Base-by-base conservation (phyloP, 2,113 vertebrate genomes). In the Myiopsitta monachus region DNA sequence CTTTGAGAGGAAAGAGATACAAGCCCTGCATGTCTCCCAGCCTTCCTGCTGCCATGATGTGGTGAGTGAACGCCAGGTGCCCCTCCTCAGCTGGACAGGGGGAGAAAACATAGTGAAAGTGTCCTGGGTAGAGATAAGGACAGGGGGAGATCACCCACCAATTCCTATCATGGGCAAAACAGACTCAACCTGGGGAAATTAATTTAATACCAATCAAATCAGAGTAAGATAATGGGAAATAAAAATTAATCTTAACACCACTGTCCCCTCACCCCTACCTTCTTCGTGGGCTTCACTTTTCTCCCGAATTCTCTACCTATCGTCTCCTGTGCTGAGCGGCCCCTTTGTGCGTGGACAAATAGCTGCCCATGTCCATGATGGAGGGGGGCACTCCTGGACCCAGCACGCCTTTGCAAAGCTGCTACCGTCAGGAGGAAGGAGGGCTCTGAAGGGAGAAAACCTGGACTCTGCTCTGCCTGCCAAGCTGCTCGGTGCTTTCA, bases 351-450 rank as follows among this genome's bases (percentile, higher is more conserved):
- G 1, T 30, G 66, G 27, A 41, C 7, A 13, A 46, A 10, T 9
- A n/a, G 36, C 31, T 49, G 26, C 47, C 28, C 28, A 38, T 14
- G 36, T 33, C 77, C 15, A 1, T 9, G 24, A 31, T 5, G 3
- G 51, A 54, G 70, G 10, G 31, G 10, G 51, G 22, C 6, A 6
- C 9, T 59, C 57, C 19, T 3, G 6, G 18, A 55, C 18, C 43
- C 1, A 0, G 4, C 10, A 23, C 0, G 0, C 30, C 6, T 3
- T 33, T 43, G n/a, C 0, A 3, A 90, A 87, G 3, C 33, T 69
- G 68, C 47, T 13, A 4, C 68, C 2, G 0, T 24, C 1, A 0
- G 31, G 21, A 88, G 54, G 33, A 24, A 36, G n/a, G 57, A 59
- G 22, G 14, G 33, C 22, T 16, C 5, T n/a, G 27, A 11, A 31